Base-by-base conservation (phyloP, 2,888 invertebrate genomes). In the Lithophane ornitopus region DNA sequence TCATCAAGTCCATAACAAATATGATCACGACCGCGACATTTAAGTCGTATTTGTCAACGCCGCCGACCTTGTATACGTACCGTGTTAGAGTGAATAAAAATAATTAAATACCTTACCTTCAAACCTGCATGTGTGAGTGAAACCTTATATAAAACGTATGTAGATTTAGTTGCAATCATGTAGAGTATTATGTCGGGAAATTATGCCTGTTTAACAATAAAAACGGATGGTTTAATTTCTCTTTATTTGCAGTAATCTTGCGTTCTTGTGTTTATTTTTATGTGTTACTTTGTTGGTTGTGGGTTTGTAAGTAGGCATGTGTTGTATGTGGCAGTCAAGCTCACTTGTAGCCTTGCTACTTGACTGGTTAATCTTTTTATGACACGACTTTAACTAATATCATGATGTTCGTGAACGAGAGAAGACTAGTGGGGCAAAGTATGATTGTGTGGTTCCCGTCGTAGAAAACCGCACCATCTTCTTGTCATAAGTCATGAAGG, bases 201-300 rank as follows among this genome's bases (percentile, higher is more conserved):
- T 82, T 80, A 85, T 63, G 75, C 83, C 72, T 80, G 77, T 82
- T 77, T 46, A 75, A 72, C 71, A 69, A 85, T 85, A 85, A 82
- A 85, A 82, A 74, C 71, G 83, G 76, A 80, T 85, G 73, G 76
- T 84, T 82, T 76, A 72, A 85, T 85, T 85, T 82, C 61, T 82
- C 63, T 82, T 82, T 81, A 78, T 73, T 84, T 74, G 56, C 61
- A 52, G 46, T 72, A 77, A 69, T 77, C 74, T 73, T 81, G 72
- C 62, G 52, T 68, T 59, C 46, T 68, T 44, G 59, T 69, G 54
- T 65, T 81, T 76, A 67, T 81, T 81, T 70, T 67, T 59, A 66
- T 68, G 12, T 76, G 28, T 34, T 3, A 46, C 62, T 49, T 58
- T 67, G 63, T 54, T 34, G 52, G 58, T 34, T 75, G 56, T 65